Conservation (phyloP, 2,888 invertebrate genomes). For the Drosophila birchii region DNA sequence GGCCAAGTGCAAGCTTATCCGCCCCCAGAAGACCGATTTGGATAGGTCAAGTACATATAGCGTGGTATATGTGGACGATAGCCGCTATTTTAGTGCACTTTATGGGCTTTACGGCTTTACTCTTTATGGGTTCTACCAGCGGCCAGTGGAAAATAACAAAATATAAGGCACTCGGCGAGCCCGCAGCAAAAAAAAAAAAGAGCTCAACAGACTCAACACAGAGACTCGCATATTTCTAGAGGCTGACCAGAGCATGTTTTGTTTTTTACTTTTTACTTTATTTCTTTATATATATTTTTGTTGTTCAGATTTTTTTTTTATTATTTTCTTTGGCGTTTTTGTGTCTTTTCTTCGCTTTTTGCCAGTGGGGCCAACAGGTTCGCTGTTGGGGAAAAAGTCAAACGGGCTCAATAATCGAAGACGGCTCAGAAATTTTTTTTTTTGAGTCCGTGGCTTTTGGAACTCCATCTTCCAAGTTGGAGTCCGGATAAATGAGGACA, state of each 20-base stretch:
- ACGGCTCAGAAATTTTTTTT: constrained; percentile 33
- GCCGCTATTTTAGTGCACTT: constrained; percentile 19
- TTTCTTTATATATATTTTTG: constrained; percentile 19
- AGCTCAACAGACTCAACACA: constrained; percentile 33
- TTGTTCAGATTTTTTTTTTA: constrained; percentile 27
- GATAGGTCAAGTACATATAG: constrained; percentile 32
- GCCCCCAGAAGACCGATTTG: constrained; percentile 17
- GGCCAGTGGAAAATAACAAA: background rate
- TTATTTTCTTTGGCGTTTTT: constrained; percentile 25
- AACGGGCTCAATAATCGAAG: constrained; percentile 76
- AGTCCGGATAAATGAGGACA: constrained; percentile 75
- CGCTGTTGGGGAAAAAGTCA: constrained; percentile 66
- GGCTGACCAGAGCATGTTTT: constrained; percentile 46
- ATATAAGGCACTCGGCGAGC: constrained; percentile 1
- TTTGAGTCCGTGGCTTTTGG: constrained; percentile 25
- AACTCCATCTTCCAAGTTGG: constrained; percentile 35
- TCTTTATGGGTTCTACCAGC: constrained; percentile 10
- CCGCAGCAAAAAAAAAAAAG: constrained; percentile 18
- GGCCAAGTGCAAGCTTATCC: constrained; percentile 25
- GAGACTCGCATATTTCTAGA: constrained; percentile 61
- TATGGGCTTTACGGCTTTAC: constrained; percentile 22
- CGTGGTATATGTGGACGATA: background rate
- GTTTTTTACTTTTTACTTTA: constrained; percentile 20
- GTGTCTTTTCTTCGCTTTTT: constrained; percentile 51
- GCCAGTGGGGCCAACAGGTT: constrained; percentile 71